Conservation (phyloP, 2,113 vertebrate genomes). For the Passer domesticus region DNA sequence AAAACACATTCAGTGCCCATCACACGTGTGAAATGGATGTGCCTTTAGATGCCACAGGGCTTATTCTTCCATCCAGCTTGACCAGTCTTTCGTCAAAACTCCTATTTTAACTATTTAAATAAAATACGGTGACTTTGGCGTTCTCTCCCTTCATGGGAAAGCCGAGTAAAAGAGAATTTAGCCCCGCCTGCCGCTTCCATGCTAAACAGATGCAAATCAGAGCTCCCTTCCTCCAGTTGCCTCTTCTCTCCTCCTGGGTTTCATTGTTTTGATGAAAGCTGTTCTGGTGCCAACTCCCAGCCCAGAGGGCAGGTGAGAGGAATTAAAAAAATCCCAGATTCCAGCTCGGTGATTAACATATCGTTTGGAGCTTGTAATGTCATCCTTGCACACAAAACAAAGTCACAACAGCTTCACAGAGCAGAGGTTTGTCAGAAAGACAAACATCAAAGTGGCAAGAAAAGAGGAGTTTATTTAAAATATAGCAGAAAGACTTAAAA, state of each 20-base stretch:
- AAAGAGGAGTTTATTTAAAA: slow-evolving; percentile 58
- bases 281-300: slow-evolving; percentile 48
- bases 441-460: slow-evolving; percentile 46
- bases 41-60: not conserved
- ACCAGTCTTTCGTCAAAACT: not conserved
- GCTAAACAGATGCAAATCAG: slow-evolving; percentile 47
- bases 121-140: not conserved
- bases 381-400: not conserved
- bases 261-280: slow-evolving; percentile 51
- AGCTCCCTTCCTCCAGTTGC: not conserved
- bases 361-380: slow-evolving; percentile 19
- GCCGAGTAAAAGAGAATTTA: not conserved
- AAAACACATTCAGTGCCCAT: not conserved
- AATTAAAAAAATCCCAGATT: slow-evolving; percentile 25
- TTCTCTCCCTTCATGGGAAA: slow-evolving; percentile 15
- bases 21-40: accelerated
- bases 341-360: slow-evolving; percentile 29
- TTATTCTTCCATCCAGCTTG: not conserved
- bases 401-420: slow-evolving; percentile 2
- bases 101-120: not conserved
- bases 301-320: slow-evolving; percentile 57
- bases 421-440: not conserved
- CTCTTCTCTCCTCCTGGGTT: slow-evolving; percentile 13
- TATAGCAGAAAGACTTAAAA: slow-evolving; percentile 27
- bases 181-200: not conserved